Conservation (phyloP, 2,113 vertebrate genomes). For the Colistium nudipinnis region DNA sequence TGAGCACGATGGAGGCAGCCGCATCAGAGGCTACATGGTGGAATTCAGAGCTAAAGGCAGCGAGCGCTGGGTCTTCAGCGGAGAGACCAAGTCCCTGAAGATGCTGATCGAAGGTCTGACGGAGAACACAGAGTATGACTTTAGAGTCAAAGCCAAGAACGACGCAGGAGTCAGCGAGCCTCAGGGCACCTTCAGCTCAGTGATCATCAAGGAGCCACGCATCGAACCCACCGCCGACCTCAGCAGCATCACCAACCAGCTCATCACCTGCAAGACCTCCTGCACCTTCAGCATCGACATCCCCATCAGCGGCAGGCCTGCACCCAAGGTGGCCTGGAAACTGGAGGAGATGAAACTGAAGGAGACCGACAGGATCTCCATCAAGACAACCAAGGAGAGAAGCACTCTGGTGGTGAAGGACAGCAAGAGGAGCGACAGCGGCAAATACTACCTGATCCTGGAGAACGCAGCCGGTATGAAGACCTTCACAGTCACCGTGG, state of each 20-base stretch:
- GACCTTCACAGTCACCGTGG: constrained; percentile 93
- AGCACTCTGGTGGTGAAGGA: constrained; percentile 92
- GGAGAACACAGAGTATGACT: constrained; percentile 96
- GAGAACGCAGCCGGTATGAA: constrained; percentile 93
- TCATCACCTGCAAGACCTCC: constrained; percentile 93
- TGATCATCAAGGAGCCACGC: constrained; percentile 95
- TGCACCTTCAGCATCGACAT: constrained; percentile 92
- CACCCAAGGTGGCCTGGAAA: constrained; percentile 96
- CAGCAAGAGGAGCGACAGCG: constrained; percentile 96
- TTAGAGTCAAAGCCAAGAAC: constrained; percentile 94
- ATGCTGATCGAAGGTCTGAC: constrained; percentile 90
- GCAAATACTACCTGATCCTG: constrained; percentile 93
- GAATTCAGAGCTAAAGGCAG: constrained; percentile 92
- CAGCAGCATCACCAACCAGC: constrained; percentile 94
- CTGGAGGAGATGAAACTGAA: constrained; percentile 99
- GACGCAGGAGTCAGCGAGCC: constrained; percentile 94
- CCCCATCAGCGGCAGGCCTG: constrained; percentile 94
- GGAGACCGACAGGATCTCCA: constrained; percentile 92
- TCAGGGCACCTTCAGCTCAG: constrained; percentile 92
- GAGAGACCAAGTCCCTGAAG: constrained; percentile 90
- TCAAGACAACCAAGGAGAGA: constrained; percentile 90
- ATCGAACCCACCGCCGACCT: constrained; percentile 98
- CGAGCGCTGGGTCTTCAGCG: constrained; percentile 87
- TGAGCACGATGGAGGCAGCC: constrained; percentile 97
- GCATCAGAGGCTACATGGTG: constrained; percentile 90